These are phyloP conservation scores for Cephus spinipes DNA, from an alignment of 2,888 invertebrate species.

Conservation along the genomic window DNA sequence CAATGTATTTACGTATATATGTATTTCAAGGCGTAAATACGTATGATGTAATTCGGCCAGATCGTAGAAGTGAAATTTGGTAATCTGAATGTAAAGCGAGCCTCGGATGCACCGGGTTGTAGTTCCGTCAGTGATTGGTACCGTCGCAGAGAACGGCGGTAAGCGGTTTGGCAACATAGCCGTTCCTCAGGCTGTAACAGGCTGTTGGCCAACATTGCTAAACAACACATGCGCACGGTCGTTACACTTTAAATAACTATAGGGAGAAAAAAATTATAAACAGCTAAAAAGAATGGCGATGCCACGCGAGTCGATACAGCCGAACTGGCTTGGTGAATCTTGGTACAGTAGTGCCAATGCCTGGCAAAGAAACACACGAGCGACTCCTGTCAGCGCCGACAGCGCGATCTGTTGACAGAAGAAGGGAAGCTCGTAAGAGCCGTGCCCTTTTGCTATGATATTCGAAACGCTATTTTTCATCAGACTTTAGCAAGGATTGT, in stretches of 20 bases:
- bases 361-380: background rate
- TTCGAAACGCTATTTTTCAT: background rate
- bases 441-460: background rate
- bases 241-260: conserved; percentile 47
- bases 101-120: conserved; percentile 36
- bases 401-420: background rate
- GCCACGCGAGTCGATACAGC: background rate
- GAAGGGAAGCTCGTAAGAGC: background rate
- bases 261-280: background rate
- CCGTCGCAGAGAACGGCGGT: conserved; percentile 15
- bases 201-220: conserved; percentile 45
- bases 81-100: background rate
- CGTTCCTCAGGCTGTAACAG: conserved; percentile 45
- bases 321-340: background rate
- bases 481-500: background rate
- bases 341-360: background rate
- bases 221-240: conserved; percentile 31
- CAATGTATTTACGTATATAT: background rate
- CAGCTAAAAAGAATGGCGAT: background rate
- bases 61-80: background rate
- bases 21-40: no score
- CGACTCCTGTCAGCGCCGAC: background rate
- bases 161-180: conserved; percentile 44
- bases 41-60: background rate
- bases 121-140: conserved; percentile 43